These are phyloP conservation scores for Drosophila bifasciata DNA, from an alignment of 1,140 invertebrate genomes.

Conservation along the genomic window DNA sequence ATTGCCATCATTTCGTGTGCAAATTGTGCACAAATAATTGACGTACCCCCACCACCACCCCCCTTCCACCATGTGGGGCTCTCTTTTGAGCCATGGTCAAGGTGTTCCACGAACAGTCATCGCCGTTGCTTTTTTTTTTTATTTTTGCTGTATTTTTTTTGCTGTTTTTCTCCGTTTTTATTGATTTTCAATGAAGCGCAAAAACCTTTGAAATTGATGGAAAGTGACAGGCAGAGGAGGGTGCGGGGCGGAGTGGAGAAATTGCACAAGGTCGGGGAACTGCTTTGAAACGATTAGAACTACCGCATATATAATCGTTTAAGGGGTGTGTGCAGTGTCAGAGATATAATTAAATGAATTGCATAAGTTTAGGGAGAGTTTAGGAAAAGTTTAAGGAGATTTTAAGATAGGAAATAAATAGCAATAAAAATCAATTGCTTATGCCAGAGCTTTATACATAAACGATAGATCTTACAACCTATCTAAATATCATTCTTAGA, in stretches of 20 bases:
- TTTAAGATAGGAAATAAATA: no score
- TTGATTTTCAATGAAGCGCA: constrained; percentile 55
- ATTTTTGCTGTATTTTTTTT: constrained; percentile 4
- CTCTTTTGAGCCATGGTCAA: constrained; percentile 38
- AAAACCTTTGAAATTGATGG: constrained; percentile 6
- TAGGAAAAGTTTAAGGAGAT: no score
- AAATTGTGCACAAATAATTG: constrained; percentile 64
- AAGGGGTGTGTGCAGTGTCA: no score
- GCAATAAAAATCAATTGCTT: no score
- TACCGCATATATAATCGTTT: constrained; percentile 26
- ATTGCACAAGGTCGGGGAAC: constrained; percentile 6
- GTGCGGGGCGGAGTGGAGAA: constrained; percentile 16
- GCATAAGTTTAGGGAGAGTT: no score
- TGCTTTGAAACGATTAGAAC: not conserved
- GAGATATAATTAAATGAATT: no score
- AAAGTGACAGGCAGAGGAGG: not conserved
- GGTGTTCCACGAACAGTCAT: constrained; percentile 37
- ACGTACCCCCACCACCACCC: constrained; percentile 1
- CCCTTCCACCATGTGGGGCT: not conserved
- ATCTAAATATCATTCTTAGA: no score
- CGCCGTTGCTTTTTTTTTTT: constrained; percentile 15
- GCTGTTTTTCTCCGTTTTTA: constrained; percentile 44
- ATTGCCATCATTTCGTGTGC: constrained; percentile 72
- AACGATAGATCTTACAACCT: no score
- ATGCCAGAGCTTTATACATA: no score